These are phyloP conservation scores for Etheostoma perlongum DNA, from an alignment of 2,797 vertebrate genomes.

Conservation along the genomic window DNA sequence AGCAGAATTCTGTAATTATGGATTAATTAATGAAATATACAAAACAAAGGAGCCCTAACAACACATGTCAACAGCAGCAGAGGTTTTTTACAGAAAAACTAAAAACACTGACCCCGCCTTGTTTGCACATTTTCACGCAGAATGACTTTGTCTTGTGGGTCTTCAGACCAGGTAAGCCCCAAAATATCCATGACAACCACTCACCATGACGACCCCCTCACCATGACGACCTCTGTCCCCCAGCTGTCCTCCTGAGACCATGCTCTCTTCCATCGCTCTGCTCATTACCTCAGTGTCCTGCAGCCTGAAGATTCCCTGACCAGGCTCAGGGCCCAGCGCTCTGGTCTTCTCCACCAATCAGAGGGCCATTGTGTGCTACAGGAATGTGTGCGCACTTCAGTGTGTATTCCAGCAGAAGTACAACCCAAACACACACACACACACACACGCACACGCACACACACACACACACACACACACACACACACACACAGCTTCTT, in stretches of 20 bases:
- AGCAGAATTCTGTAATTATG: neutral
- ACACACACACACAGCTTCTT: constrained; percentile 41
- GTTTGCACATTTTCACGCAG: constrained; percentile 13
- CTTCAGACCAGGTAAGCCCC: constrained; percentile 58
- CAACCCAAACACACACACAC: constrained; percentile 27
- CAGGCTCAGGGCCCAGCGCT: constrained; percentile 40
- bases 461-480: constrained; percentile 21
- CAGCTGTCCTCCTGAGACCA: constrained; percentile 60
- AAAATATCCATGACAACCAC: constrained; percentile 65
- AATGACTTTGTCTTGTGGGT: neutral
- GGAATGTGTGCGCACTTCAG: constrained; percentile 32
- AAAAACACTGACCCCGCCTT: constrained; percentile 42
- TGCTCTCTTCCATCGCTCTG: constrained; percentile 20
- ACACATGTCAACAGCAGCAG: neutral
- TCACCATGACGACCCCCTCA: constrained; percentile 53
- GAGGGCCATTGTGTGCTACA: constrained; percentile 46
- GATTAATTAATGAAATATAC: constrained; percentile 27
- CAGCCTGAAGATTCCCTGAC: constrained; percentile 21
- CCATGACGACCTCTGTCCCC: constrained; percentile 61
- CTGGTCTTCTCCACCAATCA: constrained; percentile 50
- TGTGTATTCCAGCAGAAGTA: constrained; percentile 29
- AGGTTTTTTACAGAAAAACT: neutral
- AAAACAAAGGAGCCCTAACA: neutral
- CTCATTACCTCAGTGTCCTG: constrained; percentile 10
- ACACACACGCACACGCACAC: constrained; percentile 12